Base-by-base conservation (phyloP, 1,140 invertebrate genomes). In the Steinernema khuongi region DNA sequence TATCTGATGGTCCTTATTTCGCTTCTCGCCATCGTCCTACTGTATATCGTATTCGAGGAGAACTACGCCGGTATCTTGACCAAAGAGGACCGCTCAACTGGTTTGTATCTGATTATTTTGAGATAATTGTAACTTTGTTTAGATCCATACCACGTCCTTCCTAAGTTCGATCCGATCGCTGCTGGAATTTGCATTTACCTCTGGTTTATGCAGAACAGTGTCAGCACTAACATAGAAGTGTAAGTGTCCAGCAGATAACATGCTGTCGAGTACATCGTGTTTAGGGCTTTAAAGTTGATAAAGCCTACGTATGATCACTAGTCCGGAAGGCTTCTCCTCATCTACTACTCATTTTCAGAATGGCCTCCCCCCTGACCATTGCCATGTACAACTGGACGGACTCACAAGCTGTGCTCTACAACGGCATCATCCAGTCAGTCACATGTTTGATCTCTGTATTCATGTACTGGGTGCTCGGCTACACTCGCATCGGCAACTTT, bases 211-310 rank as follows among this genome's bases (percentile, higher is more conserved):
- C 29, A 60, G 29, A 68, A 73, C 33, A 76, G 72, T 14, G 72
- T 77, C 17, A 69, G 43, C 67, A 77, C 76, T 0, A 77, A 75
- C 32, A 71, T 76, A 1, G 76, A 77, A 77, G 76, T 77, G 76
- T 77, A 72, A 33, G 44, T 29, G 11, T 60, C 26, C 11, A 60
- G 19, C 4, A 7, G 14, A 22, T 2, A 41, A 41, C n/a, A 14
- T 14, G 22, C 19, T 26, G 14, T 60, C 4, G 19, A 7, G 26
- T 60, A 22, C 36, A n/a, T n/a, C n/a, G n/a, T n/a, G n/a, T n/a
- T n/a, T n/a, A n/a, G n/a, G n/a, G n/a, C n/a, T n/a, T n/a, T n/a
- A n/a, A n/a, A n/a, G n/a, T n/a, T n/a, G n/a, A n/a, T n/a, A n/a
- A n/a, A n/a, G n/a, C n/a, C n/a, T n/a, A n/a, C n/a, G n/a, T n/a